Evolutionary conservation across 2,797 vertebrate species (phyloP), one percentile per base, ranked within the genome.

Genomic region (Tolypeutes matacus): DNA sequence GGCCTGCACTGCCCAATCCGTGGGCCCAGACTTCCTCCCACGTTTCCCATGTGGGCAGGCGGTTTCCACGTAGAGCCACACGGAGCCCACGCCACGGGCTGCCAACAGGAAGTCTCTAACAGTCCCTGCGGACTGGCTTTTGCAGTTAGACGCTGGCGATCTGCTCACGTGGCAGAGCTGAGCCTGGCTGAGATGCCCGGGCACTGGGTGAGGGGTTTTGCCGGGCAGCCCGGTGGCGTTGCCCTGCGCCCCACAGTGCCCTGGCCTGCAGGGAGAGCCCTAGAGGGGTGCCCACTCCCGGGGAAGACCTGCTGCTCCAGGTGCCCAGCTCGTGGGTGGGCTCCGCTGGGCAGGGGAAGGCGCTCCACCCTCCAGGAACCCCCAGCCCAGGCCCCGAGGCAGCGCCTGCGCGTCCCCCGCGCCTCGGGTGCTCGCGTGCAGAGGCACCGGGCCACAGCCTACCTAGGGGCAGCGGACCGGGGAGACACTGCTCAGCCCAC

Each of bases 1-100:
- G 49, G 49, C 27, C 18, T 4, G 25, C 4, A 53, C n/a, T 29
- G 21, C 62, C 51, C 39, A 15, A 23, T n/a, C 21, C 42, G 7
- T 42, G 70, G 11, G 76, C 49, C 49, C 49, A 2, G 2, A 29
- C 58, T 2, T 49, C 85, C 5, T 25, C n/a, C 39, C 36, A 20
- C 7, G 0, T 76, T 17, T 18, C 60, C n/a, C 51, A 15, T 31
- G 3, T 0, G 7, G 42, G 56, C 21, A 17, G 56, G 56, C 7
- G 56, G 3, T 51, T 69, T 75, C 51, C 65, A 27, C 2, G 0
- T 51, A 5, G 29, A 27, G 9, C 58, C 51, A 31, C 10, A 1
- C 20, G 29, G 72, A 94, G 69, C 39, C 53, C 77, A 77, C 0
- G 1, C 25, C 3, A 8, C 51, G 21, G 27, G 3, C 75, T 84